Base-by-base conservation (phyloP, 1,140 invertebrate species). In the Aphis craccivora region DNA sequence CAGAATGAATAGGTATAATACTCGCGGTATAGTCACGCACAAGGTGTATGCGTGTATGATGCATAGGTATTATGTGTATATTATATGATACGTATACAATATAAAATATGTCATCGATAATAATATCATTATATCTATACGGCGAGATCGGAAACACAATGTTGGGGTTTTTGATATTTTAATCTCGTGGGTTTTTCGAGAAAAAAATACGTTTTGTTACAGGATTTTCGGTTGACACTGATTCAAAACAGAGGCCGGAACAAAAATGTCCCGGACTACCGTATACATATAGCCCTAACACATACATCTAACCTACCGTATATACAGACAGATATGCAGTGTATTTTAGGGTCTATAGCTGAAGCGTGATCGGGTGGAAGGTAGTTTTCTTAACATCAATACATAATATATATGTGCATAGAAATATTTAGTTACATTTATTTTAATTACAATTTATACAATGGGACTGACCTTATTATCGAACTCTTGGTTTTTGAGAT, bases 171-270 rank as follows among this genome's bases (percentile, higher is more conserved):
- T 90, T 60, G 30, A 90, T 90, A n/a, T n/a, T 67, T 90, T 90
- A 90, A 90, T 90, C 88, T 90, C 88, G 35, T 23, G 88, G 88
- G 88, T 60, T 90, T 90, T 90, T n/a, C 3, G 51, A 84, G n/a
- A 55, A 40, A 60, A 60, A 90, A 90, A 90, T 60, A 0, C 45
- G 87, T 90, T 90, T 60, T 43, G 88, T 60, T 90, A 37, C 48
- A 11, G n/a, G 87, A 89, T 60, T 40, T 55, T 60, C 51, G 22
- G 23, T 90, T 60, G 53, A 90, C 88, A 20, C 88, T 9, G 53
- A 90, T 35, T 48, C 53, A 35, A 60, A 60, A 90, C 25, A 53
- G 9, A 40, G 40, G 23, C 11, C 53, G 51, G 60, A 67, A 67
- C 60, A 60, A 60, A 60, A 4, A n/a, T 67, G 60, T 67, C 60